Conservation (phyloP, 1,140 invertebrate genomes). For the Pogonomyrmex barbatus region DNA sequence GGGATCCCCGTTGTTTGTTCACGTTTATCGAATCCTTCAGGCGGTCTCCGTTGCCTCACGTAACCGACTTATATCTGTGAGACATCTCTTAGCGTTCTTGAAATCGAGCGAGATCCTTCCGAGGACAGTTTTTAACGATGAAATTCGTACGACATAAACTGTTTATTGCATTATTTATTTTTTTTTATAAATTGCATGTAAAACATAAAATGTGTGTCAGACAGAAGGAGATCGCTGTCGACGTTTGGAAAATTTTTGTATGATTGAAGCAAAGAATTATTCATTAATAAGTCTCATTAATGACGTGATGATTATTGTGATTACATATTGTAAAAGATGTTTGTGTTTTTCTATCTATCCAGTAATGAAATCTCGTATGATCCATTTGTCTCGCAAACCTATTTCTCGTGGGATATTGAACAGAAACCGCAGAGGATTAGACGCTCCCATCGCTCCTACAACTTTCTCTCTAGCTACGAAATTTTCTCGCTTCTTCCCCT, state of each 20-base stretch:
- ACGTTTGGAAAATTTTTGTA: background rate
- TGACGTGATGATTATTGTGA: background rate
- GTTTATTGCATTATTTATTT: background rate
- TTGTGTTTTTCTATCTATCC: background rate
- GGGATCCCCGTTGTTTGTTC: slow-evolving; percentile 62
- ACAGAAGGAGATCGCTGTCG: no score
- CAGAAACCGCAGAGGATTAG: background rate
- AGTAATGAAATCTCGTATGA: background rate
- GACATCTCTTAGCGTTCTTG: background rate
- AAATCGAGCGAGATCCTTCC: slow-evolving; percentile 23
- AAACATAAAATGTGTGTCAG: background rate
- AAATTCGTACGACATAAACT: background rate
- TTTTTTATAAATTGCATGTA: background rate
- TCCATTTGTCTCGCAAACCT: slow-evolving; percentile 10
- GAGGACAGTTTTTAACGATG: background rate
- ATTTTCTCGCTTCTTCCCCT: slow-evolving; percentile 15
- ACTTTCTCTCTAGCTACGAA: background rate
- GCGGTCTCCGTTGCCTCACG: slow-evolving; percentile 4
- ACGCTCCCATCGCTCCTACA: background rate
- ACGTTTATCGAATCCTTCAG: slow-evolving; percentile 68
- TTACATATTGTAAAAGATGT: background rate
- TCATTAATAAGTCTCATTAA: background rate
- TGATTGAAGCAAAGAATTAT: background rate
- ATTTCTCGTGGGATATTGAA: slow-evolving; percentile 17
- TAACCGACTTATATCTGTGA: slow-evolving; percentile 22